Percentiles rank a stretch among this genome's conserved stretches.
Evolutionary conservation across 1,140 invertebrate genomes (phyloP).

Genomic region (Polypedilum vanderplanki): DNA sequence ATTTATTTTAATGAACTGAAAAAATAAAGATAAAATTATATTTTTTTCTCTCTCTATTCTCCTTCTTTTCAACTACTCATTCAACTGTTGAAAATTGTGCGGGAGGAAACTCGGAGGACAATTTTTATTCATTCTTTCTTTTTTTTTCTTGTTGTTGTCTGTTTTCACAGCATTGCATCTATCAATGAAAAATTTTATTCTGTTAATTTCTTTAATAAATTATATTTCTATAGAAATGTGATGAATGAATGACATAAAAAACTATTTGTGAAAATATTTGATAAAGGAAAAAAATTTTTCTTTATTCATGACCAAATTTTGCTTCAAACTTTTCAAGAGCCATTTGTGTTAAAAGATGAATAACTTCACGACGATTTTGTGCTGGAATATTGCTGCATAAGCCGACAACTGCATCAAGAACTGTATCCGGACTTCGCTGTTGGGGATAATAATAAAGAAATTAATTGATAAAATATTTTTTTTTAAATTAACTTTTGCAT

Average conservation of each 20-base stretch:
- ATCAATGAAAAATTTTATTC: too few relatives aligned
- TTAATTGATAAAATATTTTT: not conserved
- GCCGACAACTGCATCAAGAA: slow-evolving; percentile 70
- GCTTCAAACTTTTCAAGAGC: slow-evolving; percentile 39
- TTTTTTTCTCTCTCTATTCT: not conserved
- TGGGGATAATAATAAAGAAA: slow-evolving; percentile 36
- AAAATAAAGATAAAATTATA: slow-evolving; percentile 15
- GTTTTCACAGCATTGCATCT: too few relatives aligned
- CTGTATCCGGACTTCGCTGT: slow-evolving; percentile 69
- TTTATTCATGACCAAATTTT: too few relatives aligned
- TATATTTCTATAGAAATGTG: too few relatives aligned
- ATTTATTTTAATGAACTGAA: slow-evolving; percentile 19
- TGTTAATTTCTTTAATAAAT: too few relatives aligned
- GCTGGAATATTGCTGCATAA: slow-evolving; percentile 67
- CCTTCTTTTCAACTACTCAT: not conserved
- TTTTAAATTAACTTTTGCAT: slow-evolving; percentile 34
- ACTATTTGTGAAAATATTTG: too few relatives aligned
- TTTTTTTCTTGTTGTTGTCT: too few relatives aligned
- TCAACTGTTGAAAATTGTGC: too few relatives aligned
- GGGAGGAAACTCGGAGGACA: too few relatives aligned
- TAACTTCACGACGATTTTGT: slow-evolving; percentile 65
- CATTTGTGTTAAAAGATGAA: slow-evolving; percentile 63
- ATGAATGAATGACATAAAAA: too few relatives aligned
- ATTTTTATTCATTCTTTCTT: too few relatives aligned
- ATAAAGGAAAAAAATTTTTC: too few relatives aligned